Evolutionary conservation across 2,888 invertebrate species (phyloP), one percentile per base, ranked within the genome.

Genomic region (Agonopterix arenella): DNA sequence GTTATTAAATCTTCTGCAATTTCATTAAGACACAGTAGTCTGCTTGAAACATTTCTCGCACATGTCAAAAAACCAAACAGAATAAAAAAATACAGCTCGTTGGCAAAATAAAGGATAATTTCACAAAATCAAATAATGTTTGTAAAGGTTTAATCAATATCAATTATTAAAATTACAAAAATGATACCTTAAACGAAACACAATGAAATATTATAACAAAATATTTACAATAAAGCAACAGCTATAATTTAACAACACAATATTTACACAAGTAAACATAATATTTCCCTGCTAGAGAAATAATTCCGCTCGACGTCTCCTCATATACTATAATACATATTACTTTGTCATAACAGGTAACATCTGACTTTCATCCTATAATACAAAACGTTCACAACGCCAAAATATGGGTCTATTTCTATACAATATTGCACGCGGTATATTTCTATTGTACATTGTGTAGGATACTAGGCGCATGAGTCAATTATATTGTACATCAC

Each of bases 271-370:
- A 59, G 60, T 71, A 69, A 76, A 70, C 73, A 70, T 71, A 73
- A 70, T 28, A 28, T 28, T 61, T 61, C 70, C 76, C 76, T 61
- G 59, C 62, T 61, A 62, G 73, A 75, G 76, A 77, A 72, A 69
- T 57, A 58, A 60, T 68, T 72, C 69, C 66, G 69, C 70, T 70
- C 73, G 68, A 68, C 72, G 67, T 67, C 67, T 70, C 67, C 65
- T 67, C 68, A 68, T 76, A 73, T 77, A 75, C 74, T 85, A 84
- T 80, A 80, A 80, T 84, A 86, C 85, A 86, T 79, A 80, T 84
- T 80, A 85, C 78, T 86, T 88, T 84, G 83, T 84, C 84, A 85
- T 85, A 88, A 89, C 88, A 88, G 89, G 89, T 89, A 89, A 89
- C 89, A 89, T 88, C 82, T 86, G 88, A 89, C 88, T 88, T 88